Evolutionary conservation across 2,797 vertebrate species (phyloP), one percentile per base, ranked within the genome.

Genomic region (Pseudocheirus occidentalis): DNA sequence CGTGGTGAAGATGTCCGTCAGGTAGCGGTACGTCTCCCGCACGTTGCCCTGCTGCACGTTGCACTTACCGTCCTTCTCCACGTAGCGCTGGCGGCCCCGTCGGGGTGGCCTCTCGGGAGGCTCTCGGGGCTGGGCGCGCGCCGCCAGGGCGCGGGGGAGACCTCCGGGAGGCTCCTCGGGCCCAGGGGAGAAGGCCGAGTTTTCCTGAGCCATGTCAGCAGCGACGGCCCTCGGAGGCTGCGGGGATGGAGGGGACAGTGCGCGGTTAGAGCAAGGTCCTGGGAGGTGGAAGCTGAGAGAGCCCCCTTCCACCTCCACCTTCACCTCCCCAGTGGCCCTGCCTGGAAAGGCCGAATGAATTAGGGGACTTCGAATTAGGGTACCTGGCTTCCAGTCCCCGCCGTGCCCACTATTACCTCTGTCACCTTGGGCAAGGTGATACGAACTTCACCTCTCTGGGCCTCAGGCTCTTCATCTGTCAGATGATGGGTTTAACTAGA

Each of bases 1-100:
- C 1, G 99, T 99, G 98, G 99, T 99, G 99, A 99, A 99, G 98
- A 99, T 99, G 98, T 99, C 99, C 0, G 99, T 99, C 98, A 99
- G 99, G 99, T 99, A 99, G 95, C 99, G 99, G 98, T 99, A 99
- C 0, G 99, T 99, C 98, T 99, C 99, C 3, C 99, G 98, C 98
- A 99, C 99, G 98, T 99, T 99, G 12, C 99, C 99, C 34, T 99
- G 99, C 96, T 99, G 99, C 31, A 99, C 99, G 16, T 99, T 99
- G 98, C 99, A 99, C 66, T 99, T 98, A 0, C 99, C 99, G 24
- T 99, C 99, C 98, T 99, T 99, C 98, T 99, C 99, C 98, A 99
- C 99, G 21, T 99, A 99, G 6, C 99, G 99, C 96, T 99, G 99
- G 1, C 99, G 98, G 96, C 99, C 99, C 10, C 94, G 98, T 92